Percentiles rank a stretch among this genome's conserved stretches.
Conservation (phyloP, 2,797 vertebrate genomes). For the Cossypha polioptera region DNA sequence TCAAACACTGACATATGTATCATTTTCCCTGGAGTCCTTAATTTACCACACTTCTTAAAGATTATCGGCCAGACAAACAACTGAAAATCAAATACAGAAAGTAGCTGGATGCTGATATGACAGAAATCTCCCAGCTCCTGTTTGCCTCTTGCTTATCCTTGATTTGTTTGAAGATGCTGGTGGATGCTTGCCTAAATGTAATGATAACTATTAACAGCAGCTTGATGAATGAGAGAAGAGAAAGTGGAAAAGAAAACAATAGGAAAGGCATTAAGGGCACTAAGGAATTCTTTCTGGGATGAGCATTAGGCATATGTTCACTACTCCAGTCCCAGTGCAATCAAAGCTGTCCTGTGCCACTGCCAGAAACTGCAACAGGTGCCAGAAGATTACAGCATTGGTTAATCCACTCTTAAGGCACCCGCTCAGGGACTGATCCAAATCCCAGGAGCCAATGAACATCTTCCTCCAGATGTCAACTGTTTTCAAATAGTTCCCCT, state of each 20-base stretch:
- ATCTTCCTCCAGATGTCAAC: not conserved
- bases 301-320: not conserved
- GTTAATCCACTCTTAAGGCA: conserved; percentile 22
- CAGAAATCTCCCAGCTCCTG: not conserved
- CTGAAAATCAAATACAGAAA: not conserved
- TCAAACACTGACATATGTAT: not conserved
- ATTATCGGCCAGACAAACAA: not conserved
- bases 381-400: conserved; percentile 36
- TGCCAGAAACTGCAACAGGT: conserved; percentile 56
- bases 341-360: conserved; percentile 32
- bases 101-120: not conserved
- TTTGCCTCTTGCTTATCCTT: not conserved
- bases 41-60: not conserved
- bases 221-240: not conserved
- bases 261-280: not conserved
- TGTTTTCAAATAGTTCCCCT: not conserved
- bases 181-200: not conserved
- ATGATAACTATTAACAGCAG: not conserved
- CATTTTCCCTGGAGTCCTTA: not conserved
- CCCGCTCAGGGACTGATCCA: not conserved
- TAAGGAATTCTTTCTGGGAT: not conserved
- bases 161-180: not conserved
- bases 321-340: not conserved
- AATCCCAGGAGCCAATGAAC: conserved; percentile 22
- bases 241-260: not conserved